Conservation (phyloP, 37 sponge, comb jelly and placozoan genomes). For the Agelas oroides region DNA sequence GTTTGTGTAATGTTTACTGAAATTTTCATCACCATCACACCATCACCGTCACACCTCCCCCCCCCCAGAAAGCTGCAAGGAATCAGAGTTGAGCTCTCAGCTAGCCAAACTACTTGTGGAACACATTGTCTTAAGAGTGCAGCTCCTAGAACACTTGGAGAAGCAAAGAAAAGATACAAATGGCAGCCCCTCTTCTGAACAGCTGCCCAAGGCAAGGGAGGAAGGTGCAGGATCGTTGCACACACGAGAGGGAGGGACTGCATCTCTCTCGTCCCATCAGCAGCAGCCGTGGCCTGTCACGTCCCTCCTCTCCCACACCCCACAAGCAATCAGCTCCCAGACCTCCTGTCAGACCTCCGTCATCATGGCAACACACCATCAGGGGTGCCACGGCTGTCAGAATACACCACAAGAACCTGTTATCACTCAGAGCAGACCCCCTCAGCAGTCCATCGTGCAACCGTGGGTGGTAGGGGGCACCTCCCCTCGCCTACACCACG, state of each 20-base stretch:
- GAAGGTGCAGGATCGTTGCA: not conserved
- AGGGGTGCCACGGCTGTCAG: too few relatives aligned
- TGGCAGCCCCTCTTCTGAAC: too few relatives aligned
- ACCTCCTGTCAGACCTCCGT: not conserved
- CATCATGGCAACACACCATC: too few relatives aligned
- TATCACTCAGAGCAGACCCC: too few relatives aligned
- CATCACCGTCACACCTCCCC: too few relatives aligned
- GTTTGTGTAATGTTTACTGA: too few relatives aligned
- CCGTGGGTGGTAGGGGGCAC: too few relatives aligned
- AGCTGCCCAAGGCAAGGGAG: not conserved
- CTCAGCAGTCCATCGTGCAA: too few relatives aligned
- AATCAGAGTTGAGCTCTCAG: not conserved
- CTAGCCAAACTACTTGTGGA: slow-evolving; percentile 8
- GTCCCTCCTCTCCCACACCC: slow-evolving; percentile 14
- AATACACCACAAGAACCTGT: too few relatives aligned
- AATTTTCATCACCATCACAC: too few relatives aligned
- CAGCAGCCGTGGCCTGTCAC: slow-evolving; percentile 34
- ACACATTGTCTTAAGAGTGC: not conserved
- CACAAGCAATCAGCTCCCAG: not conserved
- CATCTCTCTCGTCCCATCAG: not conserved
- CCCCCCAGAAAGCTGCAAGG: not conserved
- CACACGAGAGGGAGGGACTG: not conserved
- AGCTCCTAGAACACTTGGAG: not conserved
- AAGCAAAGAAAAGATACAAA: not conserved
- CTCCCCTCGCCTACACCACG: too few relatives aligned